Percentiles rank a stretch among this genome's conserved stretches.
phyloP scores from a whole-genome alignment of 2,888 invertebrate species.

The Pegoplata infirma region DNA sequence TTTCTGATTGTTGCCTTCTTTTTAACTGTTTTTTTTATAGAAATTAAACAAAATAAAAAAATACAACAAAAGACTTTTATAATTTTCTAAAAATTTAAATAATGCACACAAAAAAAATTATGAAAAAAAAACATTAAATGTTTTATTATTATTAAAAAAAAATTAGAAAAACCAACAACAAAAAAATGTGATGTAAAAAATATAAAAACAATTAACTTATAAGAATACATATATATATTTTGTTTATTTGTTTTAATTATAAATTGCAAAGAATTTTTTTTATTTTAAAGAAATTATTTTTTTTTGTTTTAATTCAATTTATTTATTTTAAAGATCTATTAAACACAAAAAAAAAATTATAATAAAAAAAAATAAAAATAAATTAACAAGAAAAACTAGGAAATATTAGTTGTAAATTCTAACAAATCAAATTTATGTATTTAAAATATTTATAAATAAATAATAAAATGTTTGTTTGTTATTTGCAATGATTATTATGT shows the following conservation, averaged over 20 bases:
- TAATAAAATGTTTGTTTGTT: background rate
- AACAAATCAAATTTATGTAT: background rate
- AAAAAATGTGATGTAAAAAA: constrained; percentile 37
- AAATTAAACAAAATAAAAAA: background rate
- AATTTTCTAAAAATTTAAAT: constrained; percentile 1
- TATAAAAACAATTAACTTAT: too few species aligned
- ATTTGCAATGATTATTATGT: background rate
- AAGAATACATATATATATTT: background rate
- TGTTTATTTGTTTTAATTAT: background rate
- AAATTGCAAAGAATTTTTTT: background rate
- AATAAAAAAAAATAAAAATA: background rate
- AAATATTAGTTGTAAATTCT: background rate
- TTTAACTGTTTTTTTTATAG: background rate
- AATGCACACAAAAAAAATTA: background rate
- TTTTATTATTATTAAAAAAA: constrained; percentile 8
- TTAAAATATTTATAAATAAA: background rate
- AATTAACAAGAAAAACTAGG: background rate
- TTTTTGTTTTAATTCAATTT: background rate
- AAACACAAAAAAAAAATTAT: background rate
- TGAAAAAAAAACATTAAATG: constrained; percentile 29
- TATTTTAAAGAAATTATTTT: background rate
- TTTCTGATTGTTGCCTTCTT: constrained; percentile 5
- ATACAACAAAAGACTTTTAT: background rate
- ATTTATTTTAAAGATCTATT: background rate
- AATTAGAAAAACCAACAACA: constrained; percentile 9